Evolutionary conservation across 2,888 invertebrate genomes (phyloP).

Genomic region (Thymelicus acteon): DNA sequence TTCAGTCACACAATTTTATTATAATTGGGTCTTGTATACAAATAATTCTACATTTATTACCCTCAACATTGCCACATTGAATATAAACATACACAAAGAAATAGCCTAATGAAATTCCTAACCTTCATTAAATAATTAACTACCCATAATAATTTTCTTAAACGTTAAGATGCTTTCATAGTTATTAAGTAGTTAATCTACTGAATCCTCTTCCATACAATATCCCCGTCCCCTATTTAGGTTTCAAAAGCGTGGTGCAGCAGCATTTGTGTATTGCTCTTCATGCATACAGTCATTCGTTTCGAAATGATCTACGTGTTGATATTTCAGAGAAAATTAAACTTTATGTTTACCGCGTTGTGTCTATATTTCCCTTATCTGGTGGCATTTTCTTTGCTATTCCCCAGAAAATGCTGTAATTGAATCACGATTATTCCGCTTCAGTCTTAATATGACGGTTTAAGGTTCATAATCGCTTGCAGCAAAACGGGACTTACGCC

Average conservation of each 20-base stretch:
- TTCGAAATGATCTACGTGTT: conserved; percentile 59
- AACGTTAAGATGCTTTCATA: too few species aligned
- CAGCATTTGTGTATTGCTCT: conserved; percentile 74
- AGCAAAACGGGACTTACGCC: conserved; percentile 43
- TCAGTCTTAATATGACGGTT: not conserved
- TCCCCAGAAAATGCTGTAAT: conserved; percentile 32
- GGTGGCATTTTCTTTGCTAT: conserved; percentile 52
- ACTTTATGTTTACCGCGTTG: conserved; percentile 54
- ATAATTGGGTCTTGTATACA: too few species aligned
- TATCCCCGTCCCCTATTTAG: conserved; percentile 58
- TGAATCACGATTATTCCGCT: conserved; percentile 14
- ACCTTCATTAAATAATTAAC: too few species aligned
- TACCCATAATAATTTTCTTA: too few species aligned
- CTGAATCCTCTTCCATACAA: conserved; percentile 26
- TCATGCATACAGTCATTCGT: conserved; percentile 71
- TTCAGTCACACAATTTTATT: too few species aligned
- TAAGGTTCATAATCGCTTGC: conserved; percentile 49
- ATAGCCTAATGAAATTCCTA: too few species aligned
- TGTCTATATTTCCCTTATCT: conserved; percentile 54
- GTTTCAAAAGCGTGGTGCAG: conserved; percentile 77
- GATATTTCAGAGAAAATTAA: conserved; percentile 53
- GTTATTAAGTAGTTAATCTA: not conserved
- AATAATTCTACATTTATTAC: too few species aligned
- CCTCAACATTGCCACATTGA: too few species aligned
- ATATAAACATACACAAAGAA: too few species aligned